A percentile compares a stretch with the other conserved stretches of the same genome.
Conservation (phyloP, 2,797 vertebrate species). For the Lagocephalus sceleratus region DNA sequence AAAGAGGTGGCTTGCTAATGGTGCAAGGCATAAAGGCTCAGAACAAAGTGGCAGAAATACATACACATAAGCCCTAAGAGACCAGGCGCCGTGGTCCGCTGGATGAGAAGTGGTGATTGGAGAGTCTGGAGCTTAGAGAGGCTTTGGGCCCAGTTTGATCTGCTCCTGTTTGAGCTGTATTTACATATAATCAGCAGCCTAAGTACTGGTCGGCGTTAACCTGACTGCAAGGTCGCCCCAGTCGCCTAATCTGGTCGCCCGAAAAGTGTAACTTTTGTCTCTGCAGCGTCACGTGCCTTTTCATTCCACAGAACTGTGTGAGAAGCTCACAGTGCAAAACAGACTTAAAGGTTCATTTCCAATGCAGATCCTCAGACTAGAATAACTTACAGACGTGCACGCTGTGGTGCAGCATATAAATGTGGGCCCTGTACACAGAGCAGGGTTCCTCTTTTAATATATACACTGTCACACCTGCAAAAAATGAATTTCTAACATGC, state of each 20-base stretch:
- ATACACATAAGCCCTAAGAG: constrained; percentile 57
- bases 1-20: constrained; percentile 62
- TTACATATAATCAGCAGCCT: constrained; percentile 38
- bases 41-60: constrained; percentile 71
- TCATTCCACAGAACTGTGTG: constrained; percentile 12
- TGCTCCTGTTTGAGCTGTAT: constrained; percentile 34
- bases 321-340: constrained; percentile 13
- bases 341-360: constrained; percentile 19
- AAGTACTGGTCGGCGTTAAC: constrained; percentile 51
- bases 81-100: constrained; percentile 56
- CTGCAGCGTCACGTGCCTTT: constrained; percentile 8
- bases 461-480: constrained; percentile 5
- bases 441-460: constrained; percentile 4
- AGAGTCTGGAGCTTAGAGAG: constrained; percentile 59
- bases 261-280: constrained; percentile 46
- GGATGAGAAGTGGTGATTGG: constrained; percentile 54
- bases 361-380: constrained; percentile 12
- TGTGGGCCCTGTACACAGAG: background rate
- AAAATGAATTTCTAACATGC: background rate
- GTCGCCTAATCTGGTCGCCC: constrained; percentile 39
- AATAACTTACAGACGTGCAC: constrained; percentile 17
- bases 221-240: constrained; percentile 60
- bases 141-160: constrained; percentile 58
- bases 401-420: constrained; percentile 22
- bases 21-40: constrained; percentile 63